Evolutionary conservation across 2,113 vertebrate genomes (phyloP), one percentile per base, ranked within the genome.

Genomic region (Podarcis raffonei): DNA sequence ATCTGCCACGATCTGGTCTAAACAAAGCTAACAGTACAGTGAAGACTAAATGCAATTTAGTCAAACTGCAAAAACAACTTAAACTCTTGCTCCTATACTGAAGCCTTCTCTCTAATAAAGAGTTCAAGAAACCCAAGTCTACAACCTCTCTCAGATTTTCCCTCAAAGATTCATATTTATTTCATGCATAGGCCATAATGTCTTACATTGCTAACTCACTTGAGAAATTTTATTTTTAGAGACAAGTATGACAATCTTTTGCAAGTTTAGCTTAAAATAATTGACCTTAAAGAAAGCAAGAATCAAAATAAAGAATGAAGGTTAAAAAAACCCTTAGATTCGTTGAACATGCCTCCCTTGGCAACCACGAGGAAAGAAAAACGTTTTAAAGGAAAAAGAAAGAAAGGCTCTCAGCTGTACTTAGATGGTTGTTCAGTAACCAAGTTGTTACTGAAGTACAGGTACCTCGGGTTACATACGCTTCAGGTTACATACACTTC

Each of bases 1-100:
- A 15, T 68, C 69, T 81, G 84, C 39, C 22, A 8, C 37, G 30
- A 53, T 35, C 62, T 7, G 1, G 39, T 88, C 88, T 87, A 85
- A n/a, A 30, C 89, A 39, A 76, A 74, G 71, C 65, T 25, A 69
- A 59, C 18, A 87, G 30, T 66, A 72, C 82, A 1, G 0, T 0
- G 8, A 72, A 30, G 0, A 0, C 62, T 69, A 23, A 25, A 0
- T 32, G 8, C n/a, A 15, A 57, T 37, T 69, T 0, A 57, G 59
- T 42, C 27, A 48, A 0, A 0, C 13, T 37, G 62, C 32, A 71
- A 81, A 18, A 12, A 48, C 6, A 80, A 72, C 57, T 85, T 18
- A 32, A 57, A 77, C 30, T 48, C 57, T 23, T 76, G 22, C 32
- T 25, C 59, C 53, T 42, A 65, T 48, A 84, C 8, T 69, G 27